Evolutionary conservation across 2,113 vertebrate genomes (phyloP), one percentile per base, ranked within the genome.

Genomic region (Siniperca chuatsi): DNA sequence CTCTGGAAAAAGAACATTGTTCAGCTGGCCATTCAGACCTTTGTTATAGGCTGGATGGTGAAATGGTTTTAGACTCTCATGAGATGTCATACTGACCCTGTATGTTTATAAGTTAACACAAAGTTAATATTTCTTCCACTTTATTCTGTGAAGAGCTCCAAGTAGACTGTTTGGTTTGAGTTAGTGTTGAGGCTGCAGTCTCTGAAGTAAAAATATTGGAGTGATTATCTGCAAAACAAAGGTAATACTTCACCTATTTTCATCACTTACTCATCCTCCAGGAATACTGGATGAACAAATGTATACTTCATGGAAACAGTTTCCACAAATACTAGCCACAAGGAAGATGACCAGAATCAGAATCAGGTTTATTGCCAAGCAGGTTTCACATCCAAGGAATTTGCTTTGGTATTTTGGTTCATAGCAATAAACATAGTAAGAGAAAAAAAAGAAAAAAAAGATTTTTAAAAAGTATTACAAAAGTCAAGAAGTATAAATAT

Each of bases 101-200:
- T 37, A 20, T 3, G 10, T 67, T 29, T 29, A 52, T 20, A 23
- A 29, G 64, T 44, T 9, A 60, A 60, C 55, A n/a, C 13, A 50
- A 12, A 69, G n/a, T 57, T 69, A 40, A 76, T 66, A 25, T 66
- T 23, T 77, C 46, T 66, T 55, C 13, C 10, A 42, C 64, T 29
- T 33, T 2, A 20, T 15, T 23, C 52, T 29, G 15, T 16, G 44
- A 37, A 16, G 44, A 52, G 44, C 35, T 40, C 46, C 1, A 40
- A 54, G 62, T 25, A 33, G n/a, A 42, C 54, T 8, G 35, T 77
- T 52, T 76, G 13, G n/a, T 57, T 6, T 15, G 52, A 40, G 52
- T 33, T 33, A 6, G 40, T 48, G 64, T 33, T 5, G 35, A 16
- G n/a, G 33, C 37, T 57, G 37, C 18, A 1, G 35, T 5, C 81